These are phyloP conservation scores for Charaxes varanes DNA, from an alignment of 1,140 invertebrate genomes.

Conservation along the genomic window DNA sequence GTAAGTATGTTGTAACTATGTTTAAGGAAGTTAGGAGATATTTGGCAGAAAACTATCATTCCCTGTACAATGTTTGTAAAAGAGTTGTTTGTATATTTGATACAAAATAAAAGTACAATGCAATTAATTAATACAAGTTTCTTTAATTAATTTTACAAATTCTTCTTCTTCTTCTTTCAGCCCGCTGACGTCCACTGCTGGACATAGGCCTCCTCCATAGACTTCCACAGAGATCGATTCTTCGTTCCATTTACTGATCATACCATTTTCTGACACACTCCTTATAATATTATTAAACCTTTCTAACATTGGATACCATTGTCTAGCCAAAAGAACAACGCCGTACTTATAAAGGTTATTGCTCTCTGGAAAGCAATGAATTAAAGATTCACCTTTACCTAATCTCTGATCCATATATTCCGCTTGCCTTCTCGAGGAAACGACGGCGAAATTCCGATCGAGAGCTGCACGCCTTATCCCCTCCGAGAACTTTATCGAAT, in stretches of 20 bases:
- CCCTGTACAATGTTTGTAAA: too few species aligned
- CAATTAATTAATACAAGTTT: too few species aligned
- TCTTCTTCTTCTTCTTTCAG: too few species aligned
- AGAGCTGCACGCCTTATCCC: slow-evolving; percentile 53
- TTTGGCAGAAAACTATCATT: too few species aligned
- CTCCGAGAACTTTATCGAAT: slow-evolving; percentile 51
- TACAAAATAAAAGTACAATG: too few species aligned
- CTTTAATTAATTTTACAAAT: too few species aligned
- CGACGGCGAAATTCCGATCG: slow-evolving; percentile 58
- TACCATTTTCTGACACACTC: slow-evolving; percentile 64
- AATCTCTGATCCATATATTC: slow-evolving; percentile 60
- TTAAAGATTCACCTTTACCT: slow-evolving; percentile 48
- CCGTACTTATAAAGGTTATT: slow-evolving; percentile 18
- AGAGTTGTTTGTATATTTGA: too few species aligned
- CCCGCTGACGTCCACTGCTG: too few species aligned
- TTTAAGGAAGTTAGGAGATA: too few species aligned
- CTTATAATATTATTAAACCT: slow-evolving; percentile 65
- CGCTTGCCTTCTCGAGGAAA: slow-evolving; percentile 61
- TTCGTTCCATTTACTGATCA: slow-evolving; percentile 70
- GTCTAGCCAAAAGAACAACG: slow-evolving; percentile 34
- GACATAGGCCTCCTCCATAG: too few species aligned
- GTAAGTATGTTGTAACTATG: too few species aligned
- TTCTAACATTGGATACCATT: slow-evolving; percentile 64
- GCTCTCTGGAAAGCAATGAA: slow-evolving; percentile 64
- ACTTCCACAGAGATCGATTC: too few species aligned